Evolutionary conservation across 2,888 invertebrate genomes (phyloP), one percentile per base, ranked within the genome.

Genomic region (Ditylenchus weischeri): DNA sequence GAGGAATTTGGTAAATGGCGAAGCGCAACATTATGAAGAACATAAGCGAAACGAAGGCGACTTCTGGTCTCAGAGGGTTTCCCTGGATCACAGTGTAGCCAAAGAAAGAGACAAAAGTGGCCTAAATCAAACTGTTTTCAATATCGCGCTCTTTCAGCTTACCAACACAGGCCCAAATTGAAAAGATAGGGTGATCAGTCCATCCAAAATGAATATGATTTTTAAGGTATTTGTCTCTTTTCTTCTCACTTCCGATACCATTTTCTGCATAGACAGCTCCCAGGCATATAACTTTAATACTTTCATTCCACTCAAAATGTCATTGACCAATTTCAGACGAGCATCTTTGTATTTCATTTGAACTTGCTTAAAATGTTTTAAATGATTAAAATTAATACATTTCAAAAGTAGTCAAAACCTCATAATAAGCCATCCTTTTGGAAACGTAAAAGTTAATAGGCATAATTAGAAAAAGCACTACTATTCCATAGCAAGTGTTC

Each of bases 1-100:
- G 80, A 0, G 86, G 85, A 64, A 92, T 87, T 84, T 91, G 87
- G 78, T 89, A 89, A 85, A 93, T 87, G 69, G 92, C 92, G 85
- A 91, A 87, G 83, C 91, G 88, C 84, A 74, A 61, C 47, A 90
- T 88, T 86, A 90, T 90, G 87, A 93, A 93, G 78, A 93, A 86
- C 57, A 91, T 88, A 82, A 93, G 87, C 75, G 91, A 89, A 65
- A 93, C 92, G 86, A 93, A 92, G 2, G 81, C 80, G 57, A 78
- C 74, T 70, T 79, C 75, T 21, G 91, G 89, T 79, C 90, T 90
- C 84, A 93, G 86, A 73, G 89, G 84, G 85, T 92, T 88, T 1
- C 78, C 78, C 43, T 84, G 81, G 10, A 81, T 85, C 79, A 90
- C 85, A 77, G 91, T 88, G 86, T 89, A 93, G 70, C 90, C 89